phyloP scores from a whole-genome alignment of 2,797 vertebrate species.

The Betta splendens region DNA sequence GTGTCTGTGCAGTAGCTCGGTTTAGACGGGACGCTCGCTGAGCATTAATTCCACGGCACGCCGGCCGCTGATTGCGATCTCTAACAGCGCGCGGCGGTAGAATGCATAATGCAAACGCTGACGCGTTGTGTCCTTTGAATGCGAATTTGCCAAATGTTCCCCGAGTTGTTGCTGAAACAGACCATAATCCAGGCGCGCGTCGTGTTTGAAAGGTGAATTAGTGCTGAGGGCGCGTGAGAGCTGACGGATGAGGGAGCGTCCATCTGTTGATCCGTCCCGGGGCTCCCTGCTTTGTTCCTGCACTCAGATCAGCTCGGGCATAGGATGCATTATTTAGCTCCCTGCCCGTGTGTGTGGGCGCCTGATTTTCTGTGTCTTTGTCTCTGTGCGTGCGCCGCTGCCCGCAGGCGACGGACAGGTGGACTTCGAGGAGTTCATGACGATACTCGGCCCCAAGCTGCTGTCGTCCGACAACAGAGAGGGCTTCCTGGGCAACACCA shows the following conservation, averaged over 20 bases:
- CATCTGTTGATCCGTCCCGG: slow-evolving; percentile 50
- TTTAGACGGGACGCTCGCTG: slow-evolving; percentile 13
- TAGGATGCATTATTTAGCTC: slow-evolving; percentile 42
- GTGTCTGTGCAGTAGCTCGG: slow-evolving; percentile 9
- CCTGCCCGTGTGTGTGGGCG: slow-evolving; percentile 21
- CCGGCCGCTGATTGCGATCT: slow-evolving; percentile 45
- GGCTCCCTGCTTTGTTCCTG: slow-evolving; percentile 29
- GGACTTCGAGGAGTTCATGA: slow-evolving; percentile 98
- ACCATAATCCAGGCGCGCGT: slow-evolving; percentile 11
- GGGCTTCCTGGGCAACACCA: slow-evolving; percentile 93
- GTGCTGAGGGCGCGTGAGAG: slow-evolving; percentile 22
- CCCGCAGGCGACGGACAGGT: slow-evolving; percentile 91
- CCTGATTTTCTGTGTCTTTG: slow-evolving; percentile 39
- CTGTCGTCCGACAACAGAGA: slow-evolving; percentile 93
- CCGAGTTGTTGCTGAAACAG: slow-evolving; percentile 5
- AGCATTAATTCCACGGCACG: slow-evolving; percentile 25
- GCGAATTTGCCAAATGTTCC: slow-evolving; percentile 26
- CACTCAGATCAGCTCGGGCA: slow-evolving; percentile 34
- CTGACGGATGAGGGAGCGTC: slow-evolving; percentile 38
- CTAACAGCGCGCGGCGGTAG: slow-evolving; percentile 22
- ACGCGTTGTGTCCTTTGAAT: slow-evolving; percentile 41
- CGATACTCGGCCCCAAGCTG: slow-evolving; percentile 94
- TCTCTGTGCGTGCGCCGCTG: slow-evolving; percentile 11
- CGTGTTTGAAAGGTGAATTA: slow-evolving; percentile 44
- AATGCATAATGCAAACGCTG: slow-evolving; percentile 44